Conservation (phyloP, 2,888 invertebrate genomes). For the Omphaloscelis lunosa region DNA sequence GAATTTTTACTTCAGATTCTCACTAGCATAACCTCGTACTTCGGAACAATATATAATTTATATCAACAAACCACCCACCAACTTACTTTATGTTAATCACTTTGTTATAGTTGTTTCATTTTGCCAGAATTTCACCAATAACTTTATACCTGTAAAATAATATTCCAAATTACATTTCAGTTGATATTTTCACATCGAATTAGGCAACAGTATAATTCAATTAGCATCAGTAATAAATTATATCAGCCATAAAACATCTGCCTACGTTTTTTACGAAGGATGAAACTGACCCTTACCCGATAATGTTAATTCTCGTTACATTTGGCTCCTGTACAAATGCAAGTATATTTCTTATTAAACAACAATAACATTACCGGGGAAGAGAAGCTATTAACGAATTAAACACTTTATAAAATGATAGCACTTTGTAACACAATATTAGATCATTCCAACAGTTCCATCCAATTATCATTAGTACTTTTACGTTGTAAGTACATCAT, state of each 20-base stretch:
- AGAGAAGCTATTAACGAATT: conserved; percentile 29
- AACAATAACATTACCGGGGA: conserved; percentile 41
- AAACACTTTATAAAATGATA: conserved; percentile 22
- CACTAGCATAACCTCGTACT: neutral
- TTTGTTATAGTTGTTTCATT: neutral
- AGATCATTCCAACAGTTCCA: neutral
- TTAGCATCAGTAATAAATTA: conserved; percentile 39
- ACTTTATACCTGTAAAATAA: neutral
- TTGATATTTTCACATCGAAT: neutral
- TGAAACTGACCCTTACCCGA: conserved; percentile 8
- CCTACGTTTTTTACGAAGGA: conserved; percentile 2
- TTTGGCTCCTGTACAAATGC: conserved; percentile 10
- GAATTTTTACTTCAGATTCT: neutral
- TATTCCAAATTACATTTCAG: neutral
- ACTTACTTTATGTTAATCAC: neutral
- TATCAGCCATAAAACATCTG: neutral
- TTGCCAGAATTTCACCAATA: neutral
- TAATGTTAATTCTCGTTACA: conserved; percentile 21
- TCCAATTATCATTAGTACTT: conserved; percentile 29
- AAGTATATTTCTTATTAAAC: conserved; percentile 30
- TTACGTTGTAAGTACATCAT: neutral
- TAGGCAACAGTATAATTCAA: conserved; percentile 11
- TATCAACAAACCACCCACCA: neutral
- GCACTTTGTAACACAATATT: conserved; percentile 23
- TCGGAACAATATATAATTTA: neutral